Evolutionary conservation across 2,797 vertebrate genomes (phyloP), one percentile per base, ranked within the genome.

Genomic region (Bovichtus variegatus): DNA sequence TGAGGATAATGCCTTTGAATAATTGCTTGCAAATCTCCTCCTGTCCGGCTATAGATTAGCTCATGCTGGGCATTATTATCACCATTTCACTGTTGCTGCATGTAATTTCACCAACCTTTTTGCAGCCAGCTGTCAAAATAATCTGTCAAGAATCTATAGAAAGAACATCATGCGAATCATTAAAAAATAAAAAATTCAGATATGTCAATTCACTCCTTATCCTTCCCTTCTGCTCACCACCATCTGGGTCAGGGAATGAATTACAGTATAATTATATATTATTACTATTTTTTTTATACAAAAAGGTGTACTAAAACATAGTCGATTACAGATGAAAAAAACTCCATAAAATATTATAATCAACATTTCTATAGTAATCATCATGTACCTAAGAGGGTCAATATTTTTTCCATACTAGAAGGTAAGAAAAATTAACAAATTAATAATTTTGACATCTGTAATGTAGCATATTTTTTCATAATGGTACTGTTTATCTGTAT

Each of bases 21-120:
- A 49, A 62, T 31, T 68, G 15, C 38, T 61, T 41, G 9, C 41
- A 3, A 68, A 54, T 66, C 76, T 54, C 50, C 41, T 41, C 21
- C 34, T 21, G 19, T 34, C 49, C n/a, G 50, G 15, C 25, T 47
- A 41, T 16, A 55, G 10, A 31, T 55, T 29, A 58, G 2, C 13
- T 58, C 2, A 23, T 19, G 9, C 12, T 57, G 47, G 0, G 21
- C 21, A 23, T 27, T 50, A 38, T 55, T 38, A 63, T 59, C 38
- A 2, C n/a, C 36, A 36, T 2, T 59, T 44, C 12, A 34, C 12
- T 27, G 21, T 31, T 19, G 50, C 51, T 13, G 27, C 8, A 13
- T 38, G 23, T 31, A 0, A 53, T 69, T 50, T 50, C 51, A 41
- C 5, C 34, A 21, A 2, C 44, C n/a, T 12, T 49, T 49, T 25